phyloP scores from a whole-genome alignment of 1,140 invertebrate species.

The Drosophila eugracilis region DNA sequence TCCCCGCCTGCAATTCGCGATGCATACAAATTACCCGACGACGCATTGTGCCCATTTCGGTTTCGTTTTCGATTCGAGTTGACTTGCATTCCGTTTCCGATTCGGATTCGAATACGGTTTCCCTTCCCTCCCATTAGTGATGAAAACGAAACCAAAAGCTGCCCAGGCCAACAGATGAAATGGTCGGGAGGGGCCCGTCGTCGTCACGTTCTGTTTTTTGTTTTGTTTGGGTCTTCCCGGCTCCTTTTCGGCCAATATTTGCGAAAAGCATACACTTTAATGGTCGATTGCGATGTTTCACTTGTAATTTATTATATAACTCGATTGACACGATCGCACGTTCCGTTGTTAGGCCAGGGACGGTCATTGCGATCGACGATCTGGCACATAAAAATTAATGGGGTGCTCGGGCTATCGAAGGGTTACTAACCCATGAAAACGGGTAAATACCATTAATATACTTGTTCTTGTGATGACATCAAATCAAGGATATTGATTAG shows the following conservation, averaged over 20 bases:
- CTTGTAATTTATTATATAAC: conserved; percentile 75
- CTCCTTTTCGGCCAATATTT: conserved; percentile 59
- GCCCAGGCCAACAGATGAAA: conserved; percentile 43
- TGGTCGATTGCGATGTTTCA: conserved; percentile 47
- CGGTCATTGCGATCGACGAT: conserved; percentile 55
- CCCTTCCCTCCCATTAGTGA: conserved; percentile 52
- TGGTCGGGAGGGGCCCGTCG: conserved; percentile 38
- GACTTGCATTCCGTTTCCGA: conserved; percentile 9
- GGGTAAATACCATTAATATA: too few species aligned
- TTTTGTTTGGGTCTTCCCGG: conserved; percentile 76
- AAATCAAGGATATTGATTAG: too few species aligned
- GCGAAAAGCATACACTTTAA: conserved; percentile 62
- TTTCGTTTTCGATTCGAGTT: conserved; percentile 54
- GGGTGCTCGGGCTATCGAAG: not conserved
- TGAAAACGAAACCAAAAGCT: conserved; percentile 66
- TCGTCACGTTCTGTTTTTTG: conserved; percentile 44
- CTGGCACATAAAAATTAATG: conserved; percentile 20
- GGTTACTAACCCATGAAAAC: not conserved
- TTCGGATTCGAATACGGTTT: conserved; percentile 35
- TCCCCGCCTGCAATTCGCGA: conserved; percentile 27
- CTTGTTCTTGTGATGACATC: too few species aligned
- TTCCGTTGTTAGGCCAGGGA: conserved; percentile 49
- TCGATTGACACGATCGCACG: conserved; percentile 23
- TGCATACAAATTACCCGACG: conserved; percentile 67
- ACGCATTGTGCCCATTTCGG: conserved; percentile 59